These are phyloP conservation scores for Chrysolina haemoptera DNA, from an alignment of 2,888 invertebrate species.

Conservation along the genomic window DNA sequence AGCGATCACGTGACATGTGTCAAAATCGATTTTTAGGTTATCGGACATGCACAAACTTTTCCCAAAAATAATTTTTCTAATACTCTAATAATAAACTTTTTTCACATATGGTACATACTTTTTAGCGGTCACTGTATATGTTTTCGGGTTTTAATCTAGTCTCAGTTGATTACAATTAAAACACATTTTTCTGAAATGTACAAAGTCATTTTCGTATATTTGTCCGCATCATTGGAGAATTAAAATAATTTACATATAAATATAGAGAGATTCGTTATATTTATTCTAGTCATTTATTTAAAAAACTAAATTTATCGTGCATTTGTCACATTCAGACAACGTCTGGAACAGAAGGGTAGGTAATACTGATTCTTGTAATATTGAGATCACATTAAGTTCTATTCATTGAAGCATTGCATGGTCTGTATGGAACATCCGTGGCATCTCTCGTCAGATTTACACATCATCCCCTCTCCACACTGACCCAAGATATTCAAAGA, in stretches of 20 bases:
- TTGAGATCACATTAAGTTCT: slow-evolving; percentile 50
- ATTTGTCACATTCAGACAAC: slow-evolving; percentile 37
- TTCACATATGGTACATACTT: too few relatives aligned
- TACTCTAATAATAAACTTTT: too few relatives aligned
- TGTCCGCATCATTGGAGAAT: slow-evolving; percentile 41
- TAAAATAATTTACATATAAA: slow-evolving; percentile 46
- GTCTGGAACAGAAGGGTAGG: slow-evolving; percentile 29
- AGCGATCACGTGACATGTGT: too few relatives aligned
- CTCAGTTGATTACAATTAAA: slow-evolving; percentile 15
- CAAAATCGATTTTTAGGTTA: too few relatives aligned
- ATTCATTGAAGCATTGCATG: slow-evolving; percentile 57
- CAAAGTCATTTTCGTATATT: slow-evolving; percentile 47
- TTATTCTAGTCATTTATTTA: slow-evolving; percentile 38
- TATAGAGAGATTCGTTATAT: slow-evolving; percentile 41
- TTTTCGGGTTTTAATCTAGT: too few relatives aligned
- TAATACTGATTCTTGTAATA: slow-evolving; percentile 56
- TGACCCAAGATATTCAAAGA: slow-evolving; percentile 60
- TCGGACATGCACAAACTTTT: too few relatives aligned
- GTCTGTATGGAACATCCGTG: slow-evolving; percentile 65
- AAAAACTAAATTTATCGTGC: slow-evolving; percentile 41
- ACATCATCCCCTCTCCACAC: slow-evolving; percentile 66
- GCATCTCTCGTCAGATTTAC: slow-evolving; percentile 64
- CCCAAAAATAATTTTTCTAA: too few relatives aligned
- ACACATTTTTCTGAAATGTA: slow-evolving; percentile 42
- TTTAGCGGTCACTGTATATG: too few relatives aligned